A percentile compares a stretch with the other conserved stretches of the same genome.
These are phyloP conservation scores for Drosophila multiciliata DNA, from an alignment of 2,888 invertebrate genomes.

Conservation along the genomic window DNA sequence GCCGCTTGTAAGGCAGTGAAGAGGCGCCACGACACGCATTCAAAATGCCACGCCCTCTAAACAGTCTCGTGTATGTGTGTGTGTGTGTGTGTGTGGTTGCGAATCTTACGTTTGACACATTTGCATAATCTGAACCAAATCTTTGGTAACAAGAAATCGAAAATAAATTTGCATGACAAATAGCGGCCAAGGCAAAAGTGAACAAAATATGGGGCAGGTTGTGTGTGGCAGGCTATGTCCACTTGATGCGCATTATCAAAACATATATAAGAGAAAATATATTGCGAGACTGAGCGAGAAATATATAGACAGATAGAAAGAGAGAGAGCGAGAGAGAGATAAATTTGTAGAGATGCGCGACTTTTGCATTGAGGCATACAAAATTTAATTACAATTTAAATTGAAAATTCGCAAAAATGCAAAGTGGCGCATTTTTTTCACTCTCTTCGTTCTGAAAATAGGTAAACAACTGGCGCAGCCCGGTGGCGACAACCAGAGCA, in stretches of 20 bases:
- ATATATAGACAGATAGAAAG: background rate
- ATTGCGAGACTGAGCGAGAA: background rate
- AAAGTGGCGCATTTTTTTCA: conserved; percentile 21
- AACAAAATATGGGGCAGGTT: conserved; percentile 22
- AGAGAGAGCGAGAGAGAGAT: background rate
- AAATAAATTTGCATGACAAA: conserved; percentile 82
- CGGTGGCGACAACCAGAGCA: conserved; percentile 20
- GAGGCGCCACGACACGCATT: conserved; percentile 22
- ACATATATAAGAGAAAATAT: conserved; percentile 30
- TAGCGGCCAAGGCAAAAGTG: conserved; percentile 52
- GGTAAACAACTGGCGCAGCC: conserved; percentile 58
- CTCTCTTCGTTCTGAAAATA: conserved; percentile 54
- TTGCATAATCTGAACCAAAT: conserved; percentile 78
- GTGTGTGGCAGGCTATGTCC: conserved; percentile 33
- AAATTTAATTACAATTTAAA: conserved; percentile 77
- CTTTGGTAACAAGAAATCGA: conserved; percentile 82
- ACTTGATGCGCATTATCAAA: conserved; percentile 57
- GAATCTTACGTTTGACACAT: conserved; percentile 57
- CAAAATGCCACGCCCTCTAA: conserved; percentile 15
- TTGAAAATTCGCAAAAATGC: conserved; percentile 61
- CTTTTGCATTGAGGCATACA: conserved; percentile 54
- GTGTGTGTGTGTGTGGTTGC: conserved; percentile 13
- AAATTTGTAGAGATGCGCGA: conserved; percentile 19
- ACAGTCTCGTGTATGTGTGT: background rate
- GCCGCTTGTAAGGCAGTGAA: conserved; percentile 74